Base-by-base conservation (phyloP, 1,140 invertebrate genomes). In the Drosophila sulfurigaster region DNA sequence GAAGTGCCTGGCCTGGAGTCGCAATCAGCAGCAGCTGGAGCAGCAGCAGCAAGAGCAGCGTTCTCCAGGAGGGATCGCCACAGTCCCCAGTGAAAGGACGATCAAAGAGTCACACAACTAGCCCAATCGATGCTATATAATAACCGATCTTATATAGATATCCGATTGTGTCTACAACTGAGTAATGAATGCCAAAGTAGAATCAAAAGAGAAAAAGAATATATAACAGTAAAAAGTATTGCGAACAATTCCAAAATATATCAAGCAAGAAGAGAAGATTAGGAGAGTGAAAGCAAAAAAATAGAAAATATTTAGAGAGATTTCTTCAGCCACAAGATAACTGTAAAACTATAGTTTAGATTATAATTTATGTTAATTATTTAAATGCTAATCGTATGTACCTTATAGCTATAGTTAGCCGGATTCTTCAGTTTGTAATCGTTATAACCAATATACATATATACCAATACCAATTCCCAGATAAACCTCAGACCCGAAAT, bases 1-100 rank as follows among this genome's bases (percentile, higher is more conserved):
- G 83, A 82, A 87, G 45, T 87, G 82, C 80, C 83, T 88, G 82
- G 82, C 70, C 32, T 63, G 76, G 82, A 82, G 49, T 43, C 6
- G 54, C 28, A 20, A 35, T 28, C 64, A 60, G 69, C 66, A 63
- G 59, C 52, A 57, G 52, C 62, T 30, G 1, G 3, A 32, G 25
- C 54, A 35, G 48, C 48, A 45, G 38, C 56, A 32, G 32, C 7
- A 8, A 32, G 32, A 32, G 25, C 54, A 35, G 48, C 56, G 13
- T 32, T n/a, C 30, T 51, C 67, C 32, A 7, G 30, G 32, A 41
- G 16, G 35, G 6, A 8, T 11, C 56, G 45, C 41, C 59, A 38
- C 5, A 30, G n/a, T 11, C 11, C 57, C 66, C 66, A 60, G 64
- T 60, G 56, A 45, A 57, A 15, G 32, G 45, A 30, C 54, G 58